Conservation (phyloP, 2,113 vertebrate genomes). For the Pithys albifrons region DNA sequence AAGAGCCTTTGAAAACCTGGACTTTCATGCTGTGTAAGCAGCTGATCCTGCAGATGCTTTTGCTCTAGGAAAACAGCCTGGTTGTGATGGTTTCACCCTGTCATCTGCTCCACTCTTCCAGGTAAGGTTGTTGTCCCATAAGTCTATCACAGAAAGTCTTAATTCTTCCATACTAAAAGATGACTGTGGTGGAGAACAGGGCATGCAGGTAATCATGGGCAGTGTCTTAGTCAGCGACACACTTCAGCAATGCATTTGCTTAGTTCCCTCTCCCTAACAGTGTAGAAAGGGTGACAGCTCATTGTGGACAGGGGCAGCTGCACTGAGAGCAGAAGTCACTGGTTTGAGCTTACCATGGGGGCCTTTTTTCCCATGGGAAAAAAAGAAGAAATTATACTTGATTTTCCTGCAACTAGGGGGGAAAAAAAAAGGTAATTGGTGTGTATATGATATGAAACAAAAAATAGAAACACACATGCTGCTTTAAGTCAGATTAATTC, state of each 20-base stretch:
- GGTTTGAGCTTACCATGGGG: background rate
- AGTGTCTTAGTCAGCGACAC: background rate
- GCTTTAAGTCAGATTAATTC: background rate
- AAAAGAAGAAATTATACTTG: background rate
- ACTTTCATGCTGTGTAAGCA: conserved; percentile 73
- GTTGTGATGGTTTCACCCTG: conserved; percentile 74
- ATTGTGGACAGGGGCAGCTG: rapidly evolving
- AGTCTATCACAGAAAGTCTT: background rate
- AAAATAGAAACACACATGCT: background rate
- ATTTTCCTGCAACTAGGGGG: background rate
- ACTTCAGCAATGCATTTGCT: background rate
- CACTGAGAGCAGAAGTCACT: background rate
- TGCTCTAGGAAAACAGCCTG: conserved; percentile 70
- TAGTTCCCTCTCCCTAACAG: background rate
- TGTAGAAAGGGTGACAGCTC: rapidly evolving
- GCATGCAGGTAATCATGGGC: too few species aligned
- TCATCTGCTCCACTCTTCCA: conserved; percentile 78
- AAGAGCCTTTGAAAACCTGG: conserved; percentile 70
- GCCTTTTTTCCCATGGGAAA: background rate
- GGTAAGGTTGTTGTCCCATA: background rate
- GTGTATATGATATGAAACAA: background rate
- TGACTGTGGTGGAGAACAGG: background rate
- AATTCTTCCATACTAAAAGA: background rate
- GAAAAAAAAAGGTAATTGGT: background rate
- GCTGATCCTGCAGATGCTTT: conserved; percentile 65